Base-by-base conservation (phyloP, 1,140 invertebrate genomes). In the Rhopalosiphum maidis region DNA sequence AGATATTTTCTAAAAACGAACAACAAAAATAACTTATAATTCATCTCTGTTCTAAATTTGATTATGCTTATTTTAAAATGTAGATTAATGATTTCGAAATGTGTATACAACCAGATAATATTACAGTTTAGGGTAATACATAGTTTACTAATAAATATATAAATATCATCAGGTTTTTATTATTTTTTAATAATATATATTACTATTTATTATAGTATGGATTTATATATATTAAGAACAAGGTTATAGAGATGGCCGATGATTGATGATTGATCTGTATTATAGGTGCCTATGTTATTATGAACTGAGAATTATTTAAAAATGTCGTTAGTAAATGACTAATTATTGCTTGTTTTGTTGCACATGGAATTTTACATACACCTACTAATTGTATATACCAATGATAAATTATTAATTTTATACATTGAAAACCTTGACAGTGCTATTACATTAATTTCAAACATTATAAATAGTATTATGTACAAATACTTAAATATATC, bases 341-440 rank as follows among this genome's bases (percentile, higher is more conserved):
- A 7, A 48, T 87, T 87, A 48, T 88, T 51, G 15, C n/a, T 23
- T 51, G 18, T 35, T 54, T 55, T 41, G 43, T 41, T n/a, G 43
- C 11, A n/a, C 21, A 55, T 37, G 0, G 22, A 55, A 35, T 37
- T 51, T 15, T 89, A 54, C 9, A 89, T 37, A 55, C 48, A 54
- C 41, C 87, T 25, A 37, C n/a, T 54, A 9, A 37, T 89, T 54
- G 87, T 37, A 37, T 37, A 37, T 37, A 48, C 15, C 87, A 23
- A 89, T 23, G 87, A 89, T 51, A 89, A 48, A 54, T 89, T 48
- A 55, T 55, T 55, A 37, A 25, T 54, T 54, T 89, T 55, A 0
- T 89, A 37, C 37, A 22, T 87, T n/a, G 8, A 89, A 86, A 87
- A 89, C 87, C 87, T 89, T 55, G 87, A 89, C 87, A 55, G 48